Evolutionary conservation across 1,140 invertebrate genomes (phyloP), one percentile per base, ranked within the genome.

Genomic region (Temnothorax longispinosus): DNA sequence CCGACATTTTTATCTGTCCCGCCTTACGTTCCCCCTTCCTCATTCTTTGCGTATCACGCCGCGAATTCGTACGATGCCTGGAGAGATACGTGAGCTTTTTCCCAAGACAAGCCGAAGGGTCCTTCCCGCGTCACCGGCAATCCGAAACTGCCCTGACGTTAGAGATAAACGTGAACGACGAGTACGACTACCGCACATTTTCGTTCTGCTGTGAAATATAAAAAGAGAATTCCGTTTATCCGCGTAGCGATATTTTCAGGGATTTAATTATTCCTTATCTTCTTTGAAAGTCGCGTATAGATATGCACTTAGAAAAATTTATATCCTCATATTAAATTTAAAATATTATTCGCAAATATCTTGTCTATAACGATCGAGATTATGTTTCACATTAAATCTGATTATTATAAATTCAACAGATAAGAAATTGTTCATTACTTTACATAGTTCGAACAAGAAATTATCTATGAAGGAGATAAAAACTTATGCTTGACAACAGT

Each of bases 11-110:
- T 84, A 74, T 72, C 64, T 47, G 6, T 18, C 41, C 27, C 41
- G 11, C 13, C 5, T 18, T 32, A n/a, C 8, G 3, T 10, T 6
- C 21, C 52, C 21, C 15, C 13, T 38, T 47, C 35, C 35, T 76
- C 62, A 81, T 86, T 86, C 44, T 82, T 85, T 65, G 47, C 47
- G 80, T 50, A 84, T 74, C 54, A 60, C 41, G 21, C 38, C 27
- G 80, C 27, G 6, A 82, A 82, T 82, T 82, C 41, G 54, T 38
- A 54, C 52, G 54, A 82, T 80, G n/a, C 44, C n/a, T 71, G n/a
- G 35, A 41, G 35, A 75, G 32, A 84, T 84, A 62, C 80, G 80
- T 35, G 67, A 72, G 65, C 38, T 56, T 72, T 72, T 74, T 74
- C 13, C 54, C 6, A 54, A 56, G 35, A 54, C 13, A 27, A 44